Evolutionary conservation across 2,797 vertebrate species (phyloP).

Genomic region (Molothrus ater): DNA sequence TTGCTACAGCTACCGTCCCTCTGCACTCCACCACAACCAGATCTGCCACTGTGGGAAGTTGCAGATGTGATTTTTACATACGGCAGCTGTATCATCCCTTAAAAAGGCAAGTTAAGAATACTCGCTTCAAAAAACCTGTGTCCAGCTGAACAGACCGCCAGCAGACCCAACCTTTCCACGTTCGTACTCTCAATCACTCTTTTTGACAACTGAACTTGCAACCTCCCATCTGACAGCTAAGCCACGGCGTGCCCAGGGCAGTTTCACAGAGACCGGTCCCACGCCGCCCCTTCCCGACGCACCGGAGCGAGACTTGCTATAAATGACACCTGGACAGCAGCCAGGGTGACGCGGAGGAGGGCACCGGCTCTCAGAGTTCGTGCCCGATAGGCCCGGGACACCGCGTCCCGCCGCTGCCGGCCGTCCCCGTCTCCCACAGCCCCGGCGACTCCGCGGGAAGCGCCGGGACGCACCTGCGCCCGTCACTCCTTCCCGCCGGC

Average conservation of each 20-base stretch:
- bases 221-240: neutral
- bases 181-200: neutral
- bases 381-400: neutral
- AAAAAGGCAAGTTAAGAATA: neutral
- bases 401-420: neutral
- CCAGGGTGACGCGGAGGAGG: neutral
- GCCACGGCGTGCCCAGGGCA: neutral
- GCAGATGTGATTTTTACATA: neutral
- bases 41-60: rapidly evolving
- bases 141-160: neutral
- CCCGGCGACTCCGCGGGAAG: neutral
- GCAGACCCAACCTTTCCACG: neutral
- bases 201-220: neutral
- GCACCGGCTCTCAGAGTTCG: neutral
- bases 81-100: rapidly evolving
- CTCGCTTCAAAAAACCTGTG: neutral
- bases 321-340: neutral
- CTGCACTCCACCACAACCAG: rapidly evolving
- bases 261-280: neutral
- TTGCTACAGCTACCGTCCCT: neutral
- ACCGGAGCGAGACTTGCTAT: neutral
- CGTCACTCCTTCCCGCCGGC: neutral
- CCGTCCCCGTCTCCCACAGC: neutral
- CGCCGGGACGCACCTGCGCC: neutral
- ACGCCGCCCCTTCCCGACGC: neutral